Conservation (phyloP, 2,888 invertebrate species). For the Oeneis ivallda region DNA sequence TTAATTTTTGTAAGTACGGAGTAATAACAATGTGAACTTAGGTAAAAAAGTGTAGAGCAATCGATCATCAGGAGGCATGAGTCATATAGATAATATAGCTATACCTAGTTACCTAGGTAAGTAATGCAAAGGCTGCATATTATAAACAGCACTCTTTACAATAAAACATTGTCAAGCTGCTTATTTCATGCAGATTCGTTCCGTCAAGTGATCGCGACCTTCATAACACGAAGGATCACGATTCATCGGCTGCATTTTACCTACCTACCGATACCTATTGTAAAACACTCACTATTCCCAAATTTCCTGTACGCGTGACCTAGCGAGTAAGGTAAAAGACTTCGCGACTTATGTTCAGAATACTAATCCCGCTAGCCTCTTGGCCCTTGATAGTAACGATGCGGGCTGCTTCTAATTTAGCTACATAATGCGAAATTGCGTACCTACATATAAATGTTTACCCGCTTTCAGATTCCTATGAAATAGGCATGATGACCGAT, state of each 20-base stretch:
- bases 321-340: slow-evolving; percentile 46
- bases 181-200: slow-evolving; percentile 61
- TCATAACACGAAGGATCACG: slow-evolving; percentile 39
- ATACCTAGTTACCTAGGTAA: background rate
- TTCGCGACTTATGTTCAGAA: slow-evolving; percentile 31
- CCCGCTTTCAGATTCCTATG: no score
- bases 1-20: slow-evolving; percentile 1
- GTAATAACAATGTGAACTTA: background rate
- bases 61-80: background rate
- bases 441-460: no score
- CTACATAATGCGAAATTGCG: background rate
- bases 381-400: slow-evolving; percentile 16
- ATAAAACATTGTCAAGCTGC: slow-evolving; percentile 38
- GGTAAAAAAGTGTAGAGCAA: slow-evolving; percentile 4
- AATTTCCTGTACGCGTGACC: slow-evolving; percentile 54
- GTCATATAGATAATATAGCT: no score
- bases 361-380: slow-evolving; percentile 30
- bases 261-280: slow-evolving; percentile 30
- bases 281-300: slow-evolving; percentile 45
- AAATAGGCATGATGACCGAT: no score
- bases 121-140: slow-evolving; percentile 12
- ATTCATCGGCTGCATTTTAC: slow-evolving; percentile 36
- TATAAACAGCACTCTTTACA: slow-evolving; percentile 21
- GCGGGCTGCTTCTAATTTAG: background rate
- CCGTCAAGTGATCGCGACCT: slow-evolving; percentile 46